Percentiles rank a stretch among this genome's conserved stretches.
phyloP scores from a whole-genome alignment of 1,140 invertebrate species.

The Brachionus plicatilis region DNA sequence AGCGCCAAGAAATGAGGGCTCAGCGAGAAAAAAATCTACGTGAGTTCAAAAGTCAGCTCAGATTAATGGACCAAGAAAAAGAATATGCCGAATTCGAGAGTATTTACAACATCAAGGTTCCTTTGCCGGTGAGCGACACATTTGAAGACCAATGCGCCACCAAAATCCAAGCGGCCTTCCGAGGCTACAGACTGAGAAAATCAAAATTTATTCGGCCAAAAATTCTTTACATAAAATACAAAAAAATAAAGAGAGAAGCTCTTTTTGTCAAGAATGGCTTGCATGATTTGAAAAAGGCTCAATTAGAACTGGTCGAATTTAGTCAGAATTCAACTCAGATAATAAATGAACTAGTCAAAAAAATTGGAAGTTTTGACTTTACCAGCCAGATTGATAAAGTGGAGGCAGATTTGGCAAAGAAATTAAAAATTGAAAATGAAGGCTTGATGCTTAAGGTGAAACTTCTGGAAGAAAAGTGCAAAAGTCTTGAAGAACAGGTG shows the following conservation, averaged over 20 bases:
- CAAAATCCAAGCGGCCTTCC: conserved; percentile 6
- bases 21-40: conserved; percentile 8
- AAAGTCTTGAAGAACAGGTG: not conserved
- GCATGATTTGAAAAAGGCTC: not conserved
- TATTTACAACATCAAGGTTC: not conserved
- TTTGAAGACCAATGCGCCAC: conserved; percentile 10
- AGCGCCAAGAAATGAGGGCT: conserved; percentile 22
- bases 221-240: conserved; percentile 11
- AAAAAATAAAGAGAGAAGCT: not conserved
- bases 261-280: not conserved
- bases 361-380: not conserved
- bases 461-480: not conserved
- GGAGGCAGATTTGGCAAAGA: not conserved
- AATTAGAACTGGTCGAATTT: not conserved
- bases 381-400: not conserved
- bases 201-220: conserved; percentile 21
- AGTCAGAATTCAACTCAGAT: not conserved
- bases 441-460: not conserved
- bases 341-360: not conserved
- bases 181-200: not conserved
- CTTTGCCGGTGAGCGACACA: not conserved
- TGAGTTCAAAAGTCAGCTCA: conserved; percentile 13
- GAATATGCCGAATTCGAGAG: not conserved
- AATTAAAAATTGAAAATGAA: not conserved
- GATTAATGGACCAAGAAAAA: not conserved